Base-by-base conservation (phyloP, 2,888 invertebrate species). In the Caenorhabditis sulstoni region DNA sequence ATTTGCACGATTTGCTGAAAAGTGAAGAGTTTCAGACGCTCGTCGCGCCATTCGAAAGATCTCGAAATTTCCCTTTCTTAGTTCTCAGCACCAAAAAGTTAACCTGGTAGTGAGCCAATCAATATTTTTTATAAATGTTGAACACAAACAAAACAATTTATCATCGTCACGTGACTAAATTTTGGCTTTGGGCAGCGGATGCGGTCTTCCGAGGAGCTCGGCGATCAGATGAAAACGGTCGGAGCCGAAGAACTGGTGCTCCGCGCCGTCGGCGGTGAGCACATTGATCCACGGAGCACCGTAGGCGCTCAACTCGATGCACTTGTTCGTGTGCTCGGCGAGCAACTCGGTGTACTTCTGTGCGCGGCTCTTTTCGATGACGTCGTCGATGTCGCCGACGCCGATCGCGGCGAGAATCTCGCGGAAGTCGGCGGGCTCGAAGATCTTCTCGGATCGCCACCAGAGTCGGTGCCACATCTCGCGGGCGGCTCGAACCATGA, bases 261-360 rank as follows among this genome's bases (percentile, higher is more conserved):
- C 79, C 12, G 64, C 49, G 9, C 82, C 82, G 20, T 83, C 79
- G 0, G 64, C 12, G 9, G 65, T 74, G 37, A 68, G 44, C 16
- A 87, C 78, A 9, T 81, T 74, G 41, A 85, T 86, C 87, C 87
- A 87, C 5, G 87, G 87, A 16, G 87, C 86, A n/a, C 87, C 87
- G 53, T 86, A 87, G 14, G 82, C 85, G 74, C 77, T 61, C 18
- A 47, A 41, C n/a, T 79, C 80, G 20, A 77, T 9, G 14, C 76
- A 81, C 39, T 67, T 68, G 5, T 84, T 41, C 1, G 84, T 84
- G 41, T 75, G 67, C 35, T 70, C 41, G 16, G 62, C 62, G 66
- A 84, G 49, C 9, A 18, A 50, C 18, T 76, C 58, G 39, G 55
- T 67, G 23, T 79, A 66, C 37, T 81, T 70, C 44, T 70, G 64